phyloP scores from a whole-genome alignment of 2,797 vertebrate genomes.

The Spinibarbus caldwelli region DNA sequence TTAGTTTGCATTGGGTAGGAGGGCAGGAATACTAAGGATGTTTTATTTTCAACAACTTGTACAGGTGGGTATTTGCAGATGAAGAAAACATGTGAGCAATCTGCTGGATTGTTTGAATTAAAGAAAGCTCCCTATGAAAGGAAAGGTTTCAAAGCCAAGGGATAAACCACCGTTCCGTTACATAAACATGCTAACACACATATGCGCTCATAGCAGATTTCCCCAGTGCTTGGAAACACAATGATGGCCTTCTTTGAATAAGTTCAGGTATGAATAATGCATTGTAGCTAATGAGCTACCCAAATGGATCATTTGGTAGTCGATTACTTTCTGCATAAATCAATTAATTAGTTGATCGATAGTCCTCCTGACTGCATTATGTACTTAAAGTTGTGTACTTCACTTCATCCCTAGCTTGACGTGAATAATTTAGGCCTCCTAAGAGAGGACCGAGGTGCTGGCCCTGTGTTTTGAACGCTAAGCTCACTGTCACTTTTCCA shows the following conservation, averaged over 20 bases:
- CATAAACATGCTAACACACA: not conserved
- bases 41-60: slow-evolving; percentile 30
- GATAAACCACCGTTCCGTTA: not conserved
- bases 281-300: slow-evolving; percentile 80
- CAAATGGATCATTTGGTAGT: slow-evolving; percentile 76
- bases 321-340: slow-evolving; percentile 79
- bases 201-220: not conserved
- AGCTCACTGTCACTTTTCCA: slow-evolving; percentile 52
- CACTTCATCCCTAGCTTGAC: slow-evolving; percentile 58
- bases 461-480: slow-evolving; percentile 50
- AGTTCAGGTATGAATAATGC: slow-evolving; percentile 77
- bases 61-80: slow-evolving; percentile 35
- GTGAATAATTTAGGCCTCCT: slow-evolving; percentile 76
- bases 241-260: slow-evolving; percentile 60
- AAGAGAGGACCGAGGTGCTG: slow-evolving; percentile 54
- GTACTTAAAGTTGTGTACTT: slow-evolving; percentile 74
- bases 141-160: not conserved
- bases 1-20: slow-evolving; percentile 37
- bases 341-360: slow-evolving; percentile 85
- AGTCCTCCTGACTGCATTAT: slow-evolving; percentile 77
- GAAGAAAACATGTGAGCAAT: slow-evolving; percentile 30
- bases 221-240: slow-evolving; percentile 66
- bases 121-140: not conserved
- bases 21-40: slow-evolving; percentile 20
- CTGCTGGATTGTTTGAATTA: not conserved